Evolutionary conservation across 2,113 vertebrate species (phyloP), one percentile per base, ranked within the genome.

Genomic region (Urocolius indicus): DNA sequence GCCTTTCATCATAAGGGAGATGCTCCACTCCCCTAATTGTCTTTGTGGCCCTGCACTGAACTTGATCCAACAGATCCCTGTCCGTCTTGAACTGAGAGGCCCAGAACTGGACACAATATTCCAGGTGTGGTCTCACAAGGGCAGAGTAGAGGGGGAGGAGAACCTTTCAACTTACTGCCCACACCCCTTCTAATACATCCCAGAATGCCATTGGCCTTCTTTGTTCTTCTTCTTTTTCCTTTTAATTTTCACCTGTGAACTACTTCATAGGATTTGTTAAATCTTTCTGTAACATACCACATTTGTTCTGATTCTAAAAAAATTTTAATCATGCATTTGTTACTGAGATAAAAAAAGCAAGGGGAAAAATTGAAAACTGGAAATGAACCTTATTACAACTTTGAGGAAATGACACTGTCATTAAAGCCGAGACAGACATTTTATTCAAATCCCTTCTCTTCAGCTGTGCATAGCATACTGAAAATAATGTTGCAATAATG

Each of bases 321-420:
- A 41, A 41, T 86, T 89, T 84, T 90, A 78, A 81, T 90, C 2
- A 0, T 80, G 24, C 51, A 30, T 82, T 91, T 87, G 36, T 54
- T 85, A 43, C 80, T 80, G 59, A 87, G 89, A 87, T 96, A 92
- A 93, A 93, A 82, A 94, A 90, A 94, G 75, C 52, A 93, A 83
- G 32, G 23, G 46, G 41, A 21, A 93, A 95, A 95, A 83, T 48
- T 46, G 24, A 76, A 79, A 79, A 93, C 67, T 62, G 2, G 93
- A 95, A 94, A 90, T 90, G 67, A 90, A 88, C 55, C 59, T 69
- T 96, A 59, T 92, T 95, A 88, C 67, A 93, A 59, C 71, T 90
- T 95, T 90, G 51, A 95, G 90, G 79, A 95, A 97, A 92, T 97
- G 63, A 58, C 49, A 51, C 67, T 74, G 49, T 81, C 83, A 95